Percentiles rank a stretch among this genome's conserved stretches.
Conservation (phyloP, 2,888 invertebrate genomes). For the Oscheius sp. region DNA sequence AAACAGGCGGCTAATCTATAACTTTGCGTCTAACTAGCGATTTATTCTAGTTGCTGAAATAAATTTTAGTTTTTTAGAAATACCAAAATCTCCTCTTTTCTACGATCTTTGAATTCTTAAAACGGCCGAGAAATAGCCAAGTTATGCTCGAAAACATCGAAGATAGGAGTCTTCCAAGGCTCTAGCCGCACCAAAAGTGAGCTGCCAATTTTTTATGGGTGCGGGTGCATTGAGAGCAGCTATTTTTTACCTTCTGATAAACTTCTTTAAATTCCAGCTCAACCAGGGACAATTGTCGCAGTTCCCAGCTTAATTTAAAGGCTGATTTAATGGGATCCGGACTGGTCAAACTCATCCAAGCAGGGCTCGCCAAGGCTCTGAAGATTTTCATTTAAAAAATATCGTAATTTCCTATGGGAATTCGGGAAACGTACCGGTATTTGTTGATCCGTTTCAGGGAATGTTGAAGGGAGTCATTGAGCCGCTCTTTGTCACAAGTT, state of each 20-base stretch:
- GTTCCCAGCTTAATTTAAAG: constrained; percentile 77
- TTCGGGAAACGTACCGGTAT: constrained; percentile 67
- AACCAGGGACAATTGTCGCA: constrained; percentile 75
- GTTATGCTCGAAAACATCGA: no score
- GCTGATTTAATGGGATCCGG: constrained; percentile 77
- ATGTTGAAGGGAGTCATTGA: constrained; percentile 76
- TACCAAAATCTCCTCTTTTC: no score
- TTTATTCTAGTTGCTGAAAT: no score
- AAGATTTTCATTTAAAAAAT: neutral
- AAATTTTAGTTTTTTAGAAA: no score
- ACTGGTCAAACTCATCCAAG: constrained; percentile 78
- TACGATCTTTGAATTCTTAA: no score
- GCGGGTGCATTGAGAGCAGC: no score
- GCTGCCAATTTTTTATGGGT: no score
- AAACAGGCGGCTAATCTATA: no score
- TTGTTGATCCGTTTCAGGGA: constrained; percentile 75
- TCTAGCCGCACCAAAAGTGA: no score
- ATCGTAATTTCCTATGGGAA: neutral
- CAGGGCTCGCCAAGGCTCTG: constrained; percentile 77
- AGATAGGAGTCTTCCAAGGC: no score
- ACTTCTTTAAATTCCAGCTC: constrained; percentile 78
- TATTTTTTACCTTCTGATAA: constrained; percentile 42
- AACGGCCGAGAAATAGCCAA: no score
- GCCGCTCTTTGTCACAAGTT: constrained; percentile 55
- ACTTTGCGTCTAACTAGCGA: no score